Conservation (phyloP, 2,888 invertebrate genomes). For the Tupiocoris notatus region DNA sequence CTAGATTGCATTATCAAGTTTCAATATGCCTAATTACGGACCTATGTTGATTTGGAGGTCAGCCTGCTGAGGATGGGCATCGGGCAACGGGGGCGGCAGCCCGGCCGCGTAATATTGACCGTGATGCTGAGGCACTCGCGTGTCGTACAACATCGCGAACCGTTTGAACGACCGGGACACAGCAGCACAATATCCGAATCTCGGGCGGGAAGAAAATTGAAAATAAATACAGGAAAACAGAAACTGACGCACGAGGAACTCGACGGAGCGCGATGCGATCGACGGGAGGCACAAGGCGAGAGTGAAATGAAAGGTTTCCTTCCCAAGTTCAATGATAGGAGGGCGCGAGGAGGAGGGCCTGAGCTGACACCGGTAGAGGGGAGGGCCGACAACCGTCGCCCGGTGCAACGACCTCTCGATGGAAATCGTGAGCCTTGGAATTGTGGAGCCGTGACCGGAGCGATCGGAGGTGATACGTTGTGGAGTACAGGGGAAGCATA, state of each 20-base stretch:
- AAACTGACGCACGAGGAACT: neutral
- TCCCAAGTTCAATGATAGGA: slow-evolving; percentile 48
- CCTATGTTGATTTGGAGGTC: slow-evolving; percentile 46
- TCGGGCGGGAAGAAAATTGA: too few species aligned
- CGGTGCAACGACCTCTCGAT: slow-evolving; percentile 24
- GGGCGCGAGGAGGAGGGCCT: slow-evolving; percentile 19
- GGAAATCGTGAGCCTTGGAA: slow-evolving; percentile 38
- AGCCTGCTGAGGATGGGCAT: slow-evolving; percentile 39
- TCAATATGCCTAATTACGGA: too few species aligned
- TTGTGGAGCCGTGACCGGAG: slow-evolving; percentile 53
- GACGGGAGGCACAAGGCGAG: slow-evolving; percentile 54
- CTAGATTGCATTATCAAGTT: too few species aligned
- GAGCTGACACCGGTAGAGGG: too few species aligned
- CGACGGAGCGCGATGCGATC: slow-evolving; percentile 49
- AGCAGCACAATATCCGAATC: too few species aligned
- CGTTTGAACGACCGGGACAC: too few species aligned
- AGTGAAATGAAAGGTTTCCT: slow-evolving; percentile 49
- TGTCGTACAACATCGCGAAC: slow-evolving; percentile 45
- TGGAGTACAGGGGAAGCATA: slow-evolving; percentile 60
- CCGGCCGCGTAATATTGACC: slow-evolving; percentile 42
- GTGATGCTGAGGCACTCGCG: slow-evolving; percentile 46
- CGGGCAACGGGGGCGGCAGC: slow-evolving; percentile 44
- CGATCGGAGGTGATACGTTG: too few species aligned
- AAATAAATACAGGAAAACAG: neutral
- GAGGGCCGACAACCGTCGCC: slow-evolving; percentile 11